A percentile compares a stretch with the other conserved stretches of the same genome.
These are phyloP conservation scores for Plagodis pulveraria DNA, from an alignment of 2,888 invertebrate genomes.

Conservation along the genomic window DNA sequence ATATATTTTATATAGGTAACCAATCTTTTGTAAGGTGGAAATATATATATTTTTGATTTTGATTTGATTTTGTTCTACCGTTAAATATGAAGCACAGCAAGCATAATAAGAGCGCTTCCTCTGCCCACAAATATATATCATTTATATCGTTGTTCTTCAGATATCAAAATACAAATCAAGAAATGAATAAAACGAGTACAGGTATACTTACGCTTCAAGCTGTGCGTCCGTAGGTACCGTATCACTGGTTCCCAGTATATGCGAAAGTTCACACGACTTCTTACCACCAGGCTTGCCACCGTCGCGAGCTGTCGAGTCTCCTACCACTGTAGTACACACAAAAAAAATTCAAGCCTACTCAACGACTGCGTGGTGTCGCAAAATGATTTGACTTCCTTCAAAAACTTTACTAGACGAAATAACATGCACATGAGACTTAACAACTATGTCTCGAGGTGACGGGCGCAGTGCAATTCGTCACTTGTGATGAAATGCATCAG, in stretches of 20 bases:
- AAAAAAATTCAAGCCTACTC: conserved; percentile 17
- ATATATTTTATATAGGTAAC: no score
- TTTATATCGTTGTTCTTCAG: not conserved
- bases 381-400: no score
- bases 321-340: conserved; percentile 85
- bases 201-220: conserved; percentile 86
- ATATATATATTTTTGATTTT: no score
- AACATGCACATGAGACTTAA: no score
- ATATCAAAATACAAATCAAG: conserved; percentile 2
- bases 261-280: conserved; percentile 91
- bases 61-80: no score
- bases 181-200: conserved; percentile 1
- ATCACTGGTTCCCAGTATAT: conserved; percentile 95
- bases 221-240: conserved; percentile 90
- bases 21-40: no score
- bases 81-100: not conserved
- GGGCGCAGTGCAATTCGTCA: no score
- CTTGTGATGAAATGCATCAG: no score
- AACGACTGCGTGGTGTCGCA: conserved; percentile 2
- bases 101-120: not conserved
- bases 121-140: no score
- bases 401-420: no score
- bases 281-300: conserved; percentile 86
- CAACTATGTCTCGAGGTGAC: no score
- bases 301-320: conserved; percentile 92